phyloP scores from a whole-genome alignment of 1,140 invertebrate species.

The Argopecten irradians region DNA sequence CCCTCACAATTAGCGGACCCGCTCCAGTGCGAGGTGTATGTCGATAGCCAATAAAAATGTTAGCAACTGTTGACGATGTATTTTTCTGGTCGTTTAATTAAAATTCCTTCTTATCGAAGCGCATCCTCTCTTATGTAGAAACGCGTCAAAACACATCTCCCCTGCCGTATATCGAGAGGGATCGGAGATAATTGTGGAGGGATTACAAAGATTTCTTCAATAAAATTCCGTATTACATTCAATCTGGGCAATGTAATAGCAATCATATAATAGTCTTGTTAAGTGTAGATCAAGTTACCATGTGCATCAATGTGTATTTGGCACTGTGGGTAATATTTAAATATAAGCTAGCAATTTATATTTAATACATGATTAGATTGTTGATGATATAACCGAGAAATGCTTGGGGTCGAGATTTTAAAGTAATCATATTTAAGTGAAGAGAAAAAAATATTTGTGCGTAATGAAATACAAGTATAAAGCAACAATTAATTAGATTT shows the following conservation, averaged over 20 bases:
- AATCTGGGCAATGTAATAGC: not conserved
- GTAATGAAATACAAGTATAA: no score
- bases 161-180: not conserved
- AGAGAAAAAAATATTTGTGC: no score
- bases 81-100: constrained; percentile 23
- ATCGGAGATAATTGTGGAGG: not conserved
- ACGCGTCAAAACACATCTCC: not conserved
- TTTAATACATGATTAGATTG: no score
- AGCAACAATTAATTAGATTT: no score
- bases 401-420: no score
- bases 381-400: no score
- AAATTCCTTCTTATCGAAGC: not conserved
- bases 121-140: constrained; percentile 2
- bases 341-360: no score
- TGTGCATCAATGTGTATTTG: not conserved
- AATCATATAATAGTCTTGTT: not conserved
- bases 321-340: no score
- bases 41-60: constrained; percentile 22
- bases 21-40: constrained; percentile 5
- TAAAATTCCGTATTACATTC: not conserved
- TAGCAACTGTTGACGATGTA: constrained; percentile 21
- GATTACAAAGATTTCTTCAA: not conserved
- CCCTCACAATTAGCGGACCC: constrained; percentile 5
- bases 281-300: not conserved
- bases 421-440: no score